A percentile compares a stretch with the other conserved stretches of the same genome.
phyloP scores from a whole-genome alignment of 2,113 vertebrate species.

The Hymenochirus boettgeri region DNA sequence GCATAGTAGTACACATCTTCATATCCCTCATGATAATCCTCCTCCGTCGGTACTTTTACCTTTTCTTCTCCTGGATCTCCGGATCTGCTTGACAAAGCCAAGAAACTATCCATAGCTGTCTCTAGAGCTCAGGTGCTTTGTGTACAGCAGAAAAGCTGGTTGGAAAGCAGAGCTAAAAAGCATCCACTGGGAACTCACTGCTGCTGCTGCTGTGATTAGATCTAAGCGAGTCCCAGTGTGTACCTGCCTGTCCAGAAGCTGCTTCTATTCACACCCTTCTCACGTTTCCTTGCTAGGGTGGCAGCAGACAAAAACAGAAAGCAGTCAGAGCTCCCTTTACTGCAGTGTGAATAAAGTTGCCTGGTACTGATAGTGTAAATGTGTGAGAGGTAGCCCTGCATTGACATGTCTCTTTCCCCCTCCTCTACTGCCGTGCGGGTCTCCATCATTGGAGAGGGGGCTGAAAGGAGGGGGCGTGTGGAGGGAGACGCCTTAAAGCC shows the following conservation, averaged over 20 bases:
- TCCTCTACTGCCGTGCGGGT: constrained; percentile 34
- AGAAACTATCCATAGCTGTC: constrained; percentile 83
- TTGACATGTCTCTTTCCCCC: constrained; percentile 52
- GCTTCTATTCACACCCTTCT: background rate
- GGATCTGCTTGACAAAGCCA: constrained; percentile 88
- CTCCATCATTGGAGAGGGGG: constrained; percentile 62
- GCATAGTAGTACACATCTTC: constrained; percentile 97
- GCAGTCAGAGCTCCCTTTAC: constrained; percentile 35
- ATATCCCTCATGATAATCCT: constrained; percentile 97
- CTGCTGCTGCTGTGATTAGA: constrained; percentile 34
- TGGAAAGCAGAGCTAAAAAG: constrained; percentile 4
- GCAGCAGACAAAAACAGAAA: constrained; percentile 1
- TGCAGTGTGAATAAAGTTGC: constrained; percentile 66
- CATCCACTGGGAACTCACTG: constrained; percentile 40
- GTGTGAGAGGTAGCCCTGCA: constrained; percentile 50
- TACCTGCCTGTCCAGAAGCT: constrained; percentile 31
- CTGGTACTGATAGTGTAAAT: background rate
- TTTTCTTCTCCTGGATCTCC: constrained; percentile 84
- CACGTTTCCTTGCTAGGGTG: constrained; percentile 26
- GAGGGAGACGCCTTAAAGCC: constrained; percentile 59
- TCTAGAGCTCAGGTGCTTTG: constrained; percentile 24
- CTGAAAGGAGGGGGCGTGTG: constrained; percentile 52
- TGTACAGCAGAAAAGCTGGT: background rate
- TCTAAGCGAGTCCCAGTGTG: constrained; percentile 34
- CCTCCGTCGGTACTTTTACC: constrained; percentile 95